phyloP scores from a whole-genome alignment of 2,797 vertebrate genomes.

The Ambastaia sidthimunki region DNA sequence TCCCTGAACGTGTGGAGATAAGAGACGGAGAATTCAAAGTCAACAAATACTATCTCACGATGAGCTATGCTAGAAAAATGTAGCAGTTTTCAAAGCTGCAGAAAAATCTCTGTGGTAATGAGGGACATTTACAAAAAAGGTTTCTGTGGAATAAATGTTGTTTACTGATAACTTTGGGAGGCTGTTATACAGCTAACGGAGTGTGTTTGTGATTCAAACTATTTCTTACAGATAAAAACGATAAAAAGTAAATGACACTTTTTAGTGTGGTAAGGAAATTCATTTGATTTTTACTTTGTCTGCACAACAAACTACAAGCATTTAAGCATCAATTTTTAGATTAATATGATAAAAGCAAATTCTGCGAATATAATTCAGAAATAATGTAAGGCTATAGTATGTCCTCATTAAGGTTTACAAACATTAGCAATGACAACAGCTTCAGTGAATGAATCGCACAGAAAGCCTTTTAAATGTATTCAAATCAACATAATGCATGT shows the following conservation, averaged over 20 bases:
- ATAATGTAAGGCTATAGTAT: background rate
- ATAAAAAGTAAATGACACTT: no score
- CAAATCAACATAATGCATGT: constrained; percentile 35
- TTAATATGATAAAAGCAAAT: no score
- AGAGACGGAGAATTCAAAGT: constrained; percentile 46
- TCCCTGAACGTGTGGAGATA: constrained; percentile 59
- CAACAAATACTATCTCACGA: constrained; percentile 35
- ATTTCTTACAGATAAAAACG: no score
- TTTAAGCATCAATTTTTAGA: no score
- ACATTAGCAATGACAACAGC: constrained; percentile 24
- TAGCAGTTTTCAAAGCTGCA: background rate
- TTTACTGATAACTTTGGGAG: no score
- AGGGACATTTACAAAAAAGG: background rate
- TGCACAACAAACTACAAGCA: no score
- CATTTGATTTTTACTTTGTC: no score
- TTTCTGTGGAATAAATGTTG: no score
- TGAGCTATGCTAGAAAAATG: background rate
- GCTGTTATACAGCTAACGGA: no score
- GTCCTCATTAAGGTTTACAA: constrained; percentile 11
- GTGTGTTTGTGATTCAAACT: no score
- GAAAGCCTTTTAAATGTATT: constrained; percentile 16
- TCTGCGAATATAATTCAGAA: no score
- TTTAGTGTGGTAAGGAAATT: no score
- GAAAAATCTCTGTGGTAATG: background rate
- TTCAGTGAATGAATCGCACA: background rate